These are phyloP conservation scores for Meriones psammophilus DNA, from an alignment of 2,797 vertebrate species.

Conservation along the genomic window DNA sequence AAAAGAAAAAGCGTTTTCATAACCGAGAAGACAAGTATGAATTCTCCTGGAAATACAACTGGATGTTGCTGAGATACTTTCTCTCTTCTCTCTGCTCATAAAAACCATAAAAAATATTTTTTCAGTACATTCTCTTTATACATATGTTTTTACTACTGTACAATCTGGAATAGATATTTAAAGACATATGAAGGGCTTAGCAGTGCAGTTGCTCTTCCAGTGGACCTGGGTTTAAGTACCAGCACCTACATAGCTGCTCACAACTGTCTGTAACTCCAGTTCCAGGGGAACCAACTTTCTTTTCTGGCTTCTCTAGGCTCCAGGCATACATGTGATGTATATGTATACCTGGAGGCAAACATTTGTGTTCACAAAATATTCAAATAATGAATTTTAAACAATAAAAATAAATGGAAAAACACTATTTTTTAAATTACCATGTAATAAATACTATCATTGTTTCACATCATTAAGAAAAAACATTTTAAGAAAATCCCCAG, in stretches of 20 bases:
- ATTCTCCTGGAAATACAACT: constrained; percentile 1
- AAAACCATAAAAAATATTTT: not conserved
- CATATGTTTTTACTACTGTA: not conserved
- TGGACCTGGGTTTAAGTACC: not conserved
- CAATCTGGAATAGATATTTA: constrained; percentile 17
- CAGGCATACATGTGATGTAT: not conserved
- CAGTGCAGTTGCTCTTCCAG: not conserved
- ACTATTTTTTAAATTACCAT: constrained; percentile 17
- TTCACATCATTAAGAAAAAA: not conserved
- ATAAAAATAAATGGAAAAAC: constrained; percentile 29
- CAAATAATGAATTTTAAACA: not conserved
- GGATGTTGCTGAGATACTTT: not conserved
- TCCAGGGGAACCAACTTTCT: no score
- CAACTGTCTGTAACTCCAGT: not conserved
- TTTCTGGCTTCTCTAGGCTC: not conserved
- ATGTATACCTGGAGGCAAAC: not conserved
- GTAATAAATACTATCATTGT: constrained; percentile 5
- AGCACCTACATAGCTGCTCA: not conserved
- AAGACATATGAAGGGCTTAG: not conserved
- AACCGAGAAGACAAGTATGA: constrained; percentile 33
- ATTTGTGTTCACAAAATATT: not conserved
- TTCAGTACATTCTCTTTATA: not conserved
- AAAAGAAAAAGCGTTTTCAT: not conserved
- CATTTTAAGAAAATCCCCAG: not conserved
- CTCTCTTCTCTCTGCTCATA: not conserved